Evolutionary conservation across 2,888 invertebrate genomes (phyloP).

Genomic region (Yponomeuta plumbellus): DNA sequence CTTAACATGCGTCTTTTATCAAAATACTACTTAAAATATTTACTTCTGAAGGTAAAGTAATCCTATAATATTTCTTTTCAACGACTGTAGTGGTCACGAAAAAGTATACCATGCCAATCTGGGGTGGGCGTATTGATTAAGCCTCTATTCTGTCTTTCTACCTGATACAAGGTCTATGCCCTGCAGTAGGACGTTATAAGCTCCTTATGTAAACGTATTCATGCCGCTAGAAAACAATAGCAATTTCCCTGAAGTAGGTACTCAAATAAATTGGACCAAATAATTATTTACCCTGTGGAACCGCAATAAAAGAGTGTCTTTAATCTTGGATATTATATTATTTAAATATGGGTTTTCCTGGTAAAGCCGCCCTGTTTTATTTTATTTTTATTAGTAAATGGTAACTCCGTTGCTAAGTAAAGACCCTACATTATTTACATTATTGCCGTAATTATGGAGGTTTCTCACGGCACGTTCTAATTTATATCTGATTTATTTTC

Average conservation of each 20-base stretch:
- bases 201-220: background rate
- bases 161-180: too few relatives aligned
- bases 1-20: too few relatives aligned
- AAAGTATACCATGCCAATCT: too few relatives aligned
- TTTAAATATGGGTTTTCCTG: background rate
- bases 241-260: background rate
- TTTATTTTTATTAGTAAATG: conserved; percentile 6
- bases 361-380: background rate
- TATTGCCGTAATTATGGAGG: conserved; percentile 3
- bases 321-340: conserved; percentile 1
- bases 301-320: background rate
- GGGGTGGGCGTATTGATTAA: too few relatives aligned
- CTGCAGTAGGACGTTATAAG: too few relatives aligned
- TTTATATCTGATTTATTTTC: background rate
- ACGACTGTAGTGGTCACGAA: too few relatives aligned
- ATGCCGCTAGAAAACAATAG: background rate
- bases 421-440: conserved; percentile 13
- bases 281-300: background rate
- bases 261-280: background rate
- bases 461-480: conserved; percentile 22
- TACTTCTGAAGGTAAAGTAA: background rate
- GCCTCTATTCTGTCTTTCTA: too few relatives aligned
- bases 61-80: too few relatives aligned
- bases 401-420: conserved; percentile 18
- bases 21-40: too few relatives aligned